A percentile compares a stretch with the other conserved stretches of the same genome.
Evolutionary conservation across 1,140 invertebrate genomes (phyloP).

Genomic region (Dendroctonus ponderosae): DNA sequence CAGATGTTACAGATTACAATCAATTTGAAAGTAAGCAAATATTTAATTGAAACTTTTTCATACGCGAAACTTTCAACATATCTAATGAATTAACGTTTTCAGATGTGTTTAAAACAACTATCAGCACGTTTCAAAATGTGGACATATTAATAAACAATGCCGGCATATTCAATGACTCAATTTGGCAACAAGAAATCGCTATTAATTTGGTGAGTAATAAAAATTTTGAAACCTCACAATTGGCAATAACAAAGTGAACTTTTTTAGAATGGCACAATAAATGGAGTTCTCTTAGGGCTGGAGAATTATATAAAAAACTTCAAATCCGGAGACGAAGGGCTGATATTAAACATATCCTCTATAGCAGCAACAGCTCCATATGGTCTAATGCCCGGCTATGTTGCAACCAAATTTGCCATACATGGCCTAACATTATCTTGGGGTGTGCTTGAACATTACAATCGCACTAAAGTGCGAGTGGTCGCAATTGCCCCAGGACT

Average conservation of each 20-base stretch:
- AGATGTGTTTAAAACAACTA: conserved; percentile 45
- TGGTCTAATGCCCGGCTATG: conserved; percentile 35
- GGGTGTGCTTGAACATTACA: conserved; percentile 24
- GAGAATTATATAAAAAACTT: conserved; percentile 42
- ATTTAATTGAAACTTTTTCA: no score
- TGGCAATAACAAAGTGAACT: no score
- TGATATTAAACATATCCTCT: conserved; percentile 42
- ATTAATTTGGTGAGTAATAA: conserved; percentile 57
- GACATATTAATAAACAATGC: conserved; percentile 50
- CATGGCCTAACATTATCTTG: conserved; percentile 32
- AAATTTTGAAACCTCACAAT: no score
- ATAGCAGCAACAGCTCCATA: conserved; percentile 29
- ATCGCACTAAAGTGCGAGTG: conserved; percentile 42
- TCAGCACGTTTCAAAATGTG: conserved; percentile 42
- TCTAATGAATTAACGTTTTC: conserved; percentile 20
- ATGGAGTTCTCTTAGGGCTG: conserved; percentile 36
- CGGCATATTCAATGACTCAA: conserved; percentile 53
- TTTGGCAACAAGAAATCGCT: conserved; percentile 53
- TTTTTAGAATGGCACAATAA: conserved; percentile 39
- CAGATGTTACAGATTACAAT: conserved; percentile 30
- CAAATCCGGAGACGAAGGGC: conserved; percentile 37
- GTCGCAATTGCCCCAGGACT: conserved; percentile 46
- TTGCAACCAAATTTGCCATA: conserved; percentile 37
- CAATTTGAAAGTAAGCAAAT: no score
- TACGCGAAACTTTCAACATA: no score